Evolutionary conservation across 2,888 invertebrate species (phyloP).

Genomic region (Hanleya hanleyi): DNA sequence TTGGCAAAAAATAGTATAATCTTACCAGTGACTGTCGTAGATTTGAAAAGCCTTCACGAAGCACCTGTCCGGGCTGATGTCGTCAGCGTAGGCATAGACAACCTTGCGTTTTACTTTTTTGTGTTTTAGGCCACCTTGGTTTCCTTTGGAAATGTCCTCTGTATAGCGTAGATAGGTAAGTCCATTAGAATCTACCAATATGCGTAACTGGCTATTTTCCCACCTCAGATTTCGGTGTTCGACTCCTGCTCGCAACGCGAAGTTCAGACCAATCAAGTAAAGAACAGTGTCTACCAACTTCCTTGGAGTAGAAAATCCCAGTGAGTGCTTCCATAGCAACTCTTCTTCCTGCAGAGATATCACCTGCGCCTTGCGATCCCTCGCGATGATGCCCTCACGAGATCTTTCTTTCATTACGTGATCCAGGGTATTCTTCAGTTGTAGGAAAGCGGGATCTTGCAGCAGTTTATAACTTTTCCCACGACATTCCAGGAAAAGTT

Average conservation of each 20-base stretch:
- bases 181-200: background rate
- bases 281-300: background rate
- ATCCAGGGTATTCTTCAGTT: background rate
- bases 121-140: background rate
- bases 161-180: background rate
- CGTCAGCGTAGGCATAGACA: too few relatives aligned
- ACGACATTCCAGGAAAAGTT: background rate
- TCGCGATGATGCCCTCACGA: background rate
- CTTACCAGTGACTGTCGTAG: constrained; percentile 5
- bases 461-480: background rate
- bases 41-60: background rate
- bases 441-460: background rate
- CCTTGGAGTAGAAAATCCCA: background rate
- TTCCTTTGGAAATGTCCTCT: background rate
- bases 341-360: background rate
- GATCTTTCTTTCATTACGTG: background rate
- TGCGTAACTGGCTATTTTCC: background rate
- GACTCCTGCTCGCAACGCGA: background rate
- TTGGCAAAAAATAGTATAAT: background rate
- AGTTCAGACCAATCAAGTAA: background rate
- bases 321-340: background rate
- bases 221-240: background rate
- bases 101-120: background rate
- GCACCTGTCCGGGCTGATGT: background rate
- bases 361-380: background rate